Evolutionary conservation across 2,113 vertebrate species (phyloP).

Genomic region (Herpetotheres cachinnans): DNA sequence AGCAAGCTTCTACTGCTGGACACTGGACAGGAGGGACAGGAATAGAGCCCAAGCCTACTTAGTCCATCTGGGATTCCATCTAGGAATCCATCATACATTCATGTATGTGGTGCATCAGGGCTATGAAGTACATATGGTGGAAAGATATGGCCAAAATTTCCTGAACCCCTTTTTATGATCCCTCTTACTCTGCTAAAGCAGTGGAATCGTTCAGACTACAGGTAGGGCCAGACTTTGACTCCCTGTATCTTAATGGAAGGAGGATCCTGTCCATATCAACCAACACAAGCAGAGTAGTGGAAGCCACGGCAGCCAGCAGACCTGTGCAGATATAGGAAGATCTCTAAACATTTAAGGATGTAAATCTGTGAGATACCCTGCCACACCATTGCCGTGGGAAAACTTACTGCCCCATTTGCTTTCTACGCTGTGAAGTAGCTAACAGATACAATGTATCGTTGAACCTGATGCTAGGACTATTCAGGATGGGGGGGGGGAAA

Average conservation of each 20-base stretch:
- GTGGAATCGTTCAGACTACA: not conserved
- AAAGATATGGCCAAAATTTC: not conserved
- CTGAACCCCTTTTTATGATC: not conserved
- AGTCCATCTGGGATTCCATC: not conserved
- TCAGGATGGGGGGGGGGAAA: not conserved
- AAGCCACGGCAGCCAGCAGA: not conserved
- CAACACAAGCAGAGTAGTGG: rapidly evolving
- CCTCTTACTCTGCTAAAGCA: not conserved
- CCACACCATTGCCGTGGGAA: not conserved
- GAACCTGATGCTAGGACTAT: not conserved
- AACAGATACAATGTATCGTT: not conserved
- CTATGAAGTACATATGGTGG: not conserved
- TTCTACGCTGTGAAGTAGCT: not conserved
- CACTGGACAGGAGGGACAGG: not conserved
- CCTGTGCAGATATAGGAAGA: rapidly evolving
- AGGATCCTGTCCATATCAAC: not conserved
- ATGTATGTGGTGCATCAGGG: not conserved
- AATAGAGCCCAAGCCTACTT: not conserved
- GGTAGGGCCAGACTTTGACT: not conserved
- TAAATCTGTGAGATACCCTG: not conserved
- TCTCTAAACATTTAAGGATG: not conserved
- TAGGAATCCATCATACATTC: no score
- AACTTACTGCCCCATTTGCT: not conserved
- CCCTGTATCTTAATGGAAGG: not conserved
- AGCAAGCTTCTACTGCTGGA: not conserved